phyloP scores from a whole-genome alignment of 1,140 invertebrate genomes.

The Achatina immaculata region DNA sequence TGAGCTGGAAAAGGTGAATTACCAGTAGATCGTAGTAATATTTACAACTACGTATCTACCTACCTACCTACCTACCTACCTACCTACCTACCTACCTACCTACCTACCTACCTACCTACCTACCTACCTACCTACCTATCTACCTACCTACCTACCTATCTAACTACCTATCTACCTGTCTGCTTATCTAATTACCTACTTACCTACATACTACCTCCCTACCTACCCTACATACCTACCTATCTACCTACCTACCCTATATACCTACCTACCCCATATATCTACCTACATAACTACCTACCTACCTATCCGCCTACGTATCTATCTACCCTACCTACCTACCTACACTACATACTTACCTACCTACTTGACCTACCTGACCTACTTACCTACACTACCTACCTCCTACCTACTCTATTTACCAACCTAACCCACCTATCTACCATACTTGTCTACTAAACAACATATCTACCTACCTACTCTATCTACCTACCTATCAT shows the following conservation, averaged over 20 bases:
- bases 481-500: neutral
- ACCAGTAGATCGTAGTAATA: no score
- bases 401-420: neutral
- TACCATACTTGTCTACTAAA: neutral
- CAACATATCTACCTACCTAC: neutral
- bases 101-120: neutral
- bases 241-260: neutral
- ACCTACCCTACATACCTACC: neutral
- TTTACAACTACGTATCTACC: neutral
- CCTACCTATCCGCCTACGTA: no score
- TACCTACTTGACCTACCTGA: neutral
- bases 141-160: neutral
- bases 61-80: neutral
- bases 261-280: neutral
- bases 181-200: neutral
- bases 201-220: neutral
- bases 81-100: neutral
- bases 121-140: neutral
- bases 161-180: neutral
- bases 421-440: neutral
- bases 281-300: no score
- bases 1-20: constrained; percentile 14
- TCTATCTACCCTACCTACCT: no score
- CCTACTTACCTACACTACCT: neutral
- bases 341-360: neutral